Evolutionary conservation across 2,113 vertebrate genomes (phyloP).

Genomic region (Tetrao urogallus): DNA sequence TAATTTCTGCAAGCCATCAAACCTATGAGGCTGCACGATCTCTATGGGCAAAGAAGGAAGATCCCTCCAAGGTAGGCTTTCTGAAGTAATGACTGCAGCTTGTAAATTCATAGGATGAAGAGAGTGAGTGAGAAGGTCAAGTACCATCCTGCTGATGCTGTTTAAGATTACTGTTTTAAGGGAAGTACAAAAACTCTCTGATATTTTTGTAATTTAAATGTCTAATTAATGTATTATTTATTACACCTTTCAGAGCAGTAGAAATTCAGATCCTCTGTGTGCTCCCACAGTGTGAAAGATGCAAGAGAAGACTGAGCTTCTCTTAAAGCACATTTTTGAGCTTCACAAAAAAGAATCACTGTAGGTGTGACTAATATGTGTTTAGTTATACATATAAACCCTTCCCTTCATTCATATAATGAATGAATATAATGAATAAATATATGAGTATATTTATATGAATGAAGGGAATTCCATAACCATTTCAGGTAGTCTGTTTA

Average conservation of each 20-base stretch:
- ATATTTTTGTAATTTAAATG: background rate
- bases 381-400: background rate
- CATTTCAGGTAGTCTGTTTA: background rate
- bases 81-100: background rate
- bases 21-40: conserved; percentile 74
- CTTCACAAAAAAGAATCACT: background rate
- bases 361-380: background rate
- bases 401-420: too few relatives aligned
- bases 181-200: background rate
- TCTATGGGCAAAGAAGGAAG: conserved; percentile 72
- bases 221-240: background rate
- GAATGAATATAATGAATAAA: too few relatives aligned
- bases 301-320: background rate
- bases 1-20: conserved; percentile 75
- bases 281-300: background rate
- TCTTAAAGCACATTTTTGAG: background rate
- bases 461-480: background rate
- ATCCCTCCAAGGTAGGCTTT: conserved; percentile 63
- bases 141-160: background rate
- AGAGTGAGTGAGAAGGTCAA: background rate
- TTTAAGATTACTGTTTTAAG: background rate
- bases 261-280: accelerated
- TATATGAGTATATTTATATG: too few relatives aligned
- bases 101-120: background rate
- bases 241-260: background rate